Base-by-base conservation (phyloP, 2,888 invertebrate genomes). In the Leptinotarsa rubiginosa region DNA sequence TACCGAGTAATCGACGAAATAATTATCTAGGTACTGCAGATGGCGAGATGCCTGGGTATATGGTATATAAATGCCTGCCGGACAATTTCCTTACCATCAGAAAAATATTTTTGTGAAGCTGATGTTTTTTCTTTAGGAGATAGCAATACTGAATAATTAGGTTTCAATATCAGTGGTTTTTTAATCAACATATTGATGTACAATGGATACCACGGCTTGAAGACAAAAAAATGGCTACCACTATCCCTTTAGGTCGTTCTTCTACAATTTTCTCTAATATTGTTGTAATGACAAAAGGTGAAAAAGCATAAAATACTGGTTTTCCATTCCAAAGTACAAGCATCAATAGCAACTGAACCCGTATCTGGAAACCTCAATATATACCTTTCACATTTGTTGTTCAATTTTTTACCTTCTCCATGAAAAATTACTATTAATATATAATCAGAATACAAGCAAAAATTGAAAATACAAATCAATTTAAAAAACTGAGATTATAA, bases 31-130 rank as follows among this genome's bases (percentile, higher is more conserved):
- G 4, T 13, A 16, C 15, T 7, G 31, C 16, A 16, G 25, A 13
- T 41, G 25, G 25, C 16, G 47, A 47, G 20, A 49, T 18, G 13
- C 20, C 49, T 54, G 22, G 22, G 22, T 20, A 1, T n/a, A n/a
- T 12, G 22, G 22, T 20, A 1, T n/a, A n/a, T 12, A 18, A 68
- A 52, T 31, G 80, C 81, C 31, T 77, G 68, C 72, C 78, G 20
- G 83, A 84, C 78, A 81, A 79, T 65, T 64, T 72, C 70, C 81
- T 82, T 75, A 78, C 84, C 65, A 81, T 79, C 80, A 85, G 82
- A 78, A 80, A 76, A 81, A 84, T 78, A 16, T 76, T 78, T 56
- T 47, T 68, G 64, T 72, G 72, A 20, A 79, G 62, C 2, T 82
- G 83, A 49, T 83, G 84, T 12, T 72, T 64, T 12, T 71, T 62